phyloP scores from a whole-genome alignment of 1,140 invertebrate species.

The Dendrolimus punctatus region DNA sequence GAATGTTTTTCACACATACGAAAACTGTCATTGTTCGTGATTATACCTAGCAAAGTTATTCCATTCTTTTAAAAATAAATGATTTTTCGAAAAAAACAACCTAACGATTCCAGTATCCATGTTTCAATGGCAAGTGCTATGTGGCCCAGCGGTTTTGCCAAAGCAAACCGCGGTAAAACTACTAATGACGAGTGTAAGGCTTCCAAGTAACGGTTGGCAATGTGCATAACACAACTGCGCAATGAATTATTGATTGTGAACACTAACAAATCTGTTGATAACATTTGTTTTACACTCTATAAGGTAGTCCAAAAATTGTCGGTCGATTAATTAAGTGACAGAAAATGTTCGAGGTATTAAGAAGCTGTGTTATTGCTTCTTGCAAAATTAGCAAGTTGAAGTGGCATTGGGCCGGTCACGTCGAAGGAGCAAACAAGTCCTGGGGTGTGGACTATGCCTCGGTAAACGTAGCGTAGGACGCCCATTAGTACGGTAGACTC shows the following conservation, averaged over 20 bases:
- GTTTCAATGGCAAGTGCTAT: conserved; percentile 34
- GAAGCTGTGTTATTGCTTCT: too few species aligned
- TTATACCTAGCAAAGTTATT: conserved; percentile 2
- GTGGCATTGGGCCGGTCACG: too few species aligned
- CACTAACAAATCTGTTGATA: conserved; percentile 56
- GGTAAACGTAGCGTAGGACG: too few species aligned
- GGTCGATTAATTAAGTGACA: conserved; percentile 20
- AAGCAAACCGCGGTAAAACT: conserved; percentile 56
- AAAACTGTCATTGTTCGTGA: neutral
- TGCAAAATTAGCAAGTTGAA: too few species aligned
- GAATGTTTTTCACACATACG: too few species aligned
- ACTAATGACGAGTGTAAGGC: conserved; percentile 63
- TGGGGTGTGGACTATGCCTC: too few species aligned
- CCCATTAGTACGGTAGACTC: too few species aligned
- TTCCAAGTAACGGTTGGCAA: conserved; percentile 60
- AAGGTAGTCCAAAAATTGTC: conserved; percentile 40
- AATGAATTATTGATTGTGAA: conserved; percentile 63
- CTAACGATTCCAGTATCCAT: conserved; percentile 18
- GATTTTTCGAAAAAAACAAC: too few species aligned
- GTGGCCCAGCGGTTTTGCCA: conserved; percentile 66
- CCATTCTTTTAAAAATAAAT: neutral
- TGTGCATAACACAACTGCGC: conserved; percentile 52
- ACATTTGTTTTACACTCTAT: conserved; percentile 54
- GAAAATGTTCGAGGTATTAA: neutral
- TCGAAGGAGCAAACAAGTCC: too few species aligned